Base-by-base conservation (phyloP, 2,113 vertebrate species). In the Puffinus mauretanicus region DNA sequence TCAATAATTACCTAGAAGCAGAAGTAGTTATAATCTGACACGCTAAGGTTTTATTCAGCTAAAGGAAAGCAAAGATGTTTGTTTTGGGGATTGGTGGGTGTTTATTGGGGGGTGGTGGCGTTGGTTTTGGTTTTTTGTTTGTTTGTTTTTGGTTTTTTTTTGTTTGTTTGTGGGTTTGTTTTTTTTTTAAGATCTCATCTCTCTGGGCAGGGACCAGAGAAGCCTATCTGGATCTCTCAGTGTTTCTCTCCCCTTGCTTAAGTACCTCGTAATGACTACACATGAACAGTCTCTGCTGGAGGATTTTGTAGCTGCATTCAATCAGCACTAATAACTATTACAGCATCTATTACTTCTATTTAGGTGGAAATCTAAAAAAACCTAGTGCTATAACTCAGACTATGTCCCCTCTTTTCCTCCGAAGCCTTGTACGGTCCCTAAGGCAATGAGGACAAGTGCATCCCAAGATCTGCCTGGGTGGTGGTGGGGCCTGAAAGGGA, bases 391-490 rank as follows among this genome's bases (percentile, higher is more conserved):
- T n/a, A 42, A 25, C 40, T 49, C 15, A 4, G 46, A 26, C 9
- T 34, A 7, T 13, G 26, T 24, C 18, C 44, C 21, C 20, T 36
- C 16, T 57, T 57, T 70, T 40, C 12, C 29, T 52, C 55, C 12
- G 5, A 46, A 81, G 29, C 44, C 27, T n/a, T 10, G 10, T 25
- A 9, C 4, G 2, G 52, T 75, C 49, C 57, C 42, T 64, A 58
- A 40, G 20, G 55, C 24, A 58, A 64, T 3, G 29, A 71, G 44
- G 34, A n/a, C 3, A 9, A 24, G 6, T 2, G 10, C 0, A 1
- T 36, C 18, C 30, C 15, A 24, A 20, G 29, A 22, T 42, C 55
- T 62, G 5, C 34, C 62, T 16, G 24, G 17, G 32, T 22, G 16
- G 34, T 7, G 38, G 38, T 4, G 8, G 12, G 16, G 20, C 18